Evolutionary conservation across 1,140 invertebrate species (phyloP).

Genomic region (Drosophila erecta): DNA sequence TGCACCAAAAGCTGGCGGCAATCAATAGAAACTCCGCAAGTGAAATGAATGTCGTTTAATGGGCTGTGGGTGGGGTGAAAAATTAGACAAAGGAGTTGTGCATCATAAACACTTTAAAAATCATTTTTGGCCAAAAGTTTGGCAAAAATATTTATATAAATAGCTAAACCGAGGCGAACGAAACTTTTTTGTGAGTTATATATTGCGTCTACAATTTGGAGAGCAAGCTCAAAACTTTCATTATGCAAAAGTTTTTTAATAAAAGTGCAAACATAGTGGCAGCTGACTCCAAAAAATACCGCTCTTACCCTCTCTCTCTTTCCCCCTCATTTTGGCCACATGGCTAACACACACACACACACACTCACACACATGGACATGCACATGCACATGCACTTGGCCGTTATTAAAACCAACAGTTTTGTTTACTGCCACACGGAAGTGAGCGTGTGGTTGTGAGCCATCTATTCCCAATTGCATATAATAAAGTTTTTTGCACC

Average conservation of each 20-base stretch:
- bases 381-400: slow-evolving; percentile 26
- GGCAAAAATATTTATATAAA: slow-evolving; percentile 67
- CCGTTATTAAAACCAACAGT: slow-evolving; percentile 64
- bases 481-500: slow-evolving; percentile 3
- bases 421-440: slow-evolving; percentile 35
- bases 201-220: slow-evolving; percentile 64
- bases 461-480: slow-evolving; percentile 11
- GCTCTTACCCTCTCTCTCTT: neutral
- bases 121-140: slow-evolving; percentile 49
- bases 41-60: slow-evolving; percentile 46
- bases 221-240: slow-evolving; percentile 74
- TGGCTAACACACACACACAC: slow-evolving; percentile 22
- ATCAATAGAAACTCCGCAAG: slow-evolving; percentile 58
- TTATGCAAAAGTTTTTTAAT: slow-evolving; percentile 83
- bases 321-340: slow-evolving; percentile 2
- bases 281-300: slow-evolving; percentile 23
- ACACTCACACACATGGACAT: slow-evolving; percentile 19
- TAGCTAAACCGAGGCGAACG: slow-evolving; percentile 51
- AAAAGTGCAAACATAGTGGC: slow-evolving; percentile 70
- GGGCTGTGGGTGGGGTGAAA: neutral
- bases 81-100: slow-evolving; percentile 5
- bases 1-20: slow-evolving; percentile 22
- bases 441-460: neutral
- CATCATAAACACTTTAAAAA: slow-evolving; percentile 44
- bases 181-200: slow-evolving; percentile 63